These are phyloP conservation scores for Hucho hucho DNA, from an alignment of 2,113 vertebrate species.

Conservation along the genomic window DNA sequence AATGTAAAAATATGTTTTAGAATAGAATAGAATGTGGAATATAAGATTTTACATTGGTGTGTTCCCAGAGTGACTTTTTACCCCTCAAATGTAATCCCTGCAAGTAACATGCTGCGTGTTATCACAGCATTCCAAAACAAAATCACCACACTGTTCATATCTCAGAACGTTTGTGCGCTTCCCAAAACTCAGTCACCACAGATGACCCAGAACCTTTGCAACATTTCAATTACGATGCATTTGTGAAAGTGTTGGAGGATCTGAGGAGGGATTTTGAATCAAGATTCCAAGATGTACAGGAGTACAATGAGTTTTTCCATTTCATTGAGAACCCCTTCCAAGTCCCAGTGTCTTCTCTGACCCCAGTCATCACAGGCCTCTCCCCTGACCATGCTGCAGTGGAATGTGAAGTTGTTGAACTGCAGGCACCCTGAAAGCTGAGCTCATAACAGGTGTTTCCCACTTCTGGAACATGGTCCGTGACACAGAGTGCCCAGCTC, in stretches of 20 bases:
- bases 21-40: too few relatives aligned
- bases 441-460: not conserved
- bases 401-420: not conserved
- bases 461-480: not conserved
- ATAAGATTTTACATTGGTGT: too few relatives aligned
- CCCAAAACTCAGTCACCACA: constrained; percentile 8
- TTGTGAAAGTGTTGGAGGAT: constrained; percentile 7
- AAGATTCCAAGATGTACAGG: constrained; percentile 1
- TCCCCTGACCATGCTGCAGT: not conserved
- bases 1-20: too few relatives aligned
- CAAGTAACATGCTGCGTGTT: not conserved
- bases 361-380: too few relatives aligned
- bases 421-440: not conserved
- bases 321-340: constrained; percentile 17
- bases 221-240: constrained; percentile 11
- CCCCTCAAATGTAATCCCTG: too few relatives aligned
- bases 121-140: constrained; percentile 11
- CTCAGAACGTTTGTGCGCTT: constrained; percentile 5
- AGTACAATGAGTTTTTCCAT: constrained; percentile 11
- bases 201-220: constrained; percentile 11
- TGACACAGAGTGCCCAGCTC: not conserved
- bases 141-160: constrained; percentile 2
- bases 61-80: too few relatives aligned
- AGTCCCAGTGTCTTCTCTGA: not conserved
- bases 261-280: constrained; percentile 18